Base-by-base conservation (phyloP, 2,797 vertebrate genomes). In the Xyrichtys novacula region DNA sequence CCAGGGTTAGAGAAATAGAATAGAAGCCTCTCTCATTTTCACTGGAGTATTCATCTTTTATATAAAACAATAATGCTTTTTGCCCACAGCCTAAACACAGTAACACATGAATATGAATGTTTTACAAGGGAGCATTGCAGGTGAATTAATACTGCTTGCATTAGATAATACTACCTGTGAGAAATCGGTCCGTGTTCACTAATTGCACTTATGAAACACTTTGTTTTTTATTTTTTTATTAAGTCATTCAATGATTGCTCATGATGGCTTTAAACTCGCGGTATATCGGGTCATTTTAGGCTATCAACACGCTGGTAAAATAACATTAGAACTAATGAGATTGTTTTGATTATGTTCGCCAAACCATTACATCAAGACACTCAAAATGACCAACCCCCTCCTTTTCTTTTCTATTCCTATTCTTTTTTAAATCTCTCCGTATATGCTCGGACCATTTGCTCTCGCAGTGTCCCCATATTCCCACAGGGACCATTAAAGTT, bases 401-500 rank as follows among this genome's bases (percentile, higher is more conserved):
- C 20, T 60, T 28, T 25, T n/a, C 29, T 55, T n/a, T n/a, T n/a
- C n/a, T n/a, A n/a, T n/a, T n/a, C n/a, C 22, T 10, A 4, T n/a
- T 1, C 6, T n/a, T 38, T 46, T 62, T 43, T 32, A 17, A 16
- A 48, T 16, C 59, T 28, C 28, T 11, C 1, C 32, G 5, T 19
- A 5, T 15, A n/a, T 9, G 1, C n/a, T 34, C 2, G 2, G 8
- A 10, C 12, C 11, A n/a, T 38, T 61, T 74, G 11, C 60, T 44
- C 49, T 47, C 47, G 36, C 55, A 25, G 1, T 17, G 31, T 34
- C 38, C 47, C 34, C 17, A 25, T 69, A 26, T 61, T 64, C 84
- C 85, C 54, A 49, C 26, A 38, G 78, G 46, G 50, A 5, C 71
- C 46, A 75, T 89, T 84, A 86, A 78, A 71, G 75, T 85, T 85